Evolutionary conservation across 2,113 vertebrate species (phyloP).

Genomic region (Passer domesticus): DNA sequence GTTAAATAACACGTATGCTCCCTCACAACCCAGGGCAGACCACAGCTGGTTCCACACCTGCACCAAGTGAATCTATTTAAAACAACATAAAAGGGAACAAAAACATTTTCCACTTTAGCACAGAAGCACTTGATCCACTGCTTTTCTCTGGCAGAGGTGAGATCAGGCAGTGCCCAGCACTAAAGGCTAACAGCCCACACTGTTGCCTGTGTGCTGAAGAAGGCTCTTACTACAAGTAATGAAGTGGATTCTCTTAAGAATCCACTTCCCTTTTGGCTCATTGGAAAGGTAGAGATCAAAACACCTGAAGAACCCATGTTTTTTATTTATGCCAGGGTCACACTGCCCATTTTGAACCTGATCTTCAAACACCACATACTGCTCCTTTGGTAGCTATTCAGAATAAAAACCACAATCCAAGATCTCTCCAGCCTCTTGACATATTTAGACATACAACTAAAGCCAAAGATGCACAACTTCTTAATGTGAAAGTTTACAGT

Average conservation of each 20-base stretch:
- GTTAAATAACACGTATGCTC: not conserved
- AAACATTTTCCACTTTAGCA: not conserved
- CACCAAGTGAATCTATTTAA: not conserved
- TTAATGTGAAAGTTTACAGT: not conserved
- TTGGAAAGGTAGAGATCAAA: not conserved
- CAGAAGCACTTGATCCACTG: not conserved
- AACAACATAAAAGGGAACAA: not conserved
- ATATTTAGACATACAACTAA: not conserved
- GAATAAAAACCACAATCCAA: not conserved
- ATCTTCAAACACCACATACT: not conserved
- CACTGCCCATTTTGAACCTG: not conserved
- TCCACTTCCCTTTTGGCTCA: not conserved
- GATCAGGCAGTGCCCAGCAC: not conserved
- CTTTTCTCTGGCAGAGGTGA: not conserved
- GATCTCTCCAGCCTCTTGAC: not conserved
- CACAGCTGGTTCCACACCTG: not conserved
- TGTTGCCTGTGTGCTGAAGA: rapidly evolving
- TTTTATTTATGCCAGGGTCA: not conserved
- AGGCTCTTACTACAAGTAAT: not conserved
- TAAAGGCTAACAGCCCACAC: not conserved
- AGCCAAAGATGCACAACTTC: not conserved
- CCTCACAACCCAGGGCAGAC: not conserved
- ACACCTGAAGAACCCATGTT: not conserved
- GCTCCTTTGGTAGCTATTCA: not conserved
- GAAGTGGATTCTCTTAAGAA: not conserved